Conservation (phyloP, 1,140 invertebrate genomes). For the Mya arenaria region DNA sequence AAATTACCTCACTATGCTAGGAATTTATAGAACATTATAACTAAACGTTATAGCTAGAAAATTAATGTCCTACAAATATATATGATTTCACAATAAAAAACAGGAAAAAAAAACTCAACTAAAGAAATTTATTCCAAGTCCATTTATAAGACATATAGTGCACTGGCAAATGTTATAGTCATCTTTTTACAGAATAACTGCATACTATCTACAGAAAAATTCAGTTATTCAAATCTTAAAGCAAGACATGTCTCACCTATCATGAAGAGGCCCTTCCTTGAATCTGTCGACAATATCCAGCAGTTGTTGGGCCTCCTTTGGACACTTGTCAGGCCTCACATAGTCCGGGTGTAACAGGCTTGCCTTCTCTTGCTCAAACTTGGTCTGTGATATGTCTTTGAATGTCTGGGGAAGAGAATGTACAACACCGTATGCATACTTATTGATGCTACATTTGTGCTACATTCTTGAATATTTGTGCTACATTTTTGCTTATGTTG, state of each 20-base stretch:
- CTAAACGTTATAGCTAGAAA: not conserved
- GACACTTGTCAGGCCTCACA: constrained; percentile 49
- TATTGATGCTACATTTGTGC: not conserved
- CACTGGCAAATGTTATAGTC: no score
- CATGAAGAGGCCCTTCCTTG: constrained; percentile 70
- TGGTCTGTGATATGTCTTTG: constrained; percentile 77
- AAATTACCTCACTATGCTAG: not conserved
- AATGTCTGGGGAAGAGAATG: constrained; percentile 81
- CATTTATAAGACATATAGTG: no score
- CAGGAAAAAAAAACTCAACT: no score
- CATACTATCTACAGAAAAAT: no score
- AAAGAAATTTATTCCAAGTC: no score
- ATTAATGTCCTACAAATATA: not conserved
- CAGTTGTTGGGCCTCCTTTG: constrained; percentile 68
- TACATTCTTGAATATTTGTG: no score
- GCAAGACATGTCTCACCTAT: no score
- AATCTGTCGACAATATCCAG: constrained; percentile 74
- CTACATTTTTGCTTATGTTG: no score
- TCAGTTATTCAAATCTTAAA: no score
- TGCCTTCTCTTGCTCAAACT: constrained; percentile 74
- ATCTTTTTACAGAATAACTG: no score
- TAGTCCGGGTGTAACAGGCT: constrained; percentile 48
- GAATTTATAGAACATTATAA: not conserved
- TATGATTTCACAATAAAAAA: no score
- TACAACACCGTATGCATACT: not conserved